Conservation (phyloP, 2,113 vertebrate species). For the Sphaerodactylus townsendi region DNA sequence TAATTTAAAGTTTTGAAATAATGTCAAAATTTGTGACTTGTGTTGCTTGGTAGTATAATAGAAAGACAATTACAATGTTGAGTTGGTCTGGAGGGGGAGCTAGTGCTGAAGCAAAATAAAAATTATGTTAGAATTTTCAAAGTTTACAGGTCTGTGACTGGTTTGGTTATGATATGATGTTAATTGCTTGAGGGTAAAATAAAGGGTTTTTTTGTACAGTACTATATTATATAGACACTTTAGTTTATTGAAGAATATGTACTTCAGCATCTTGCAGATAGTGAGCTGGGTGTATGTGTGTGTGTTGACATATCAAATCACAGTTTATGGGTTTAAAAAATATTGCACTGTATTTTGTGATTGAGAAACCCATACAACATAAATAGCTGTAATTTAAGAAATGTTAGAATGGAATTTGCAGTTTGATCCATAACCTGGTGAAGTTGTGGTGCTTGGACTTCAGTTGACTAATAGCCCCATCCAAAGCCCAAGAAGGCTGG, state of each 20-base stretch:
- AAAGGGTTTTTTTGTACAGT: not conserved
- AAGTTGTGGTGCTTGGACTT: not conserved
- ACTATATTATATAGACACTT: not conserved
- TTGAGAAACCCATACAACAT: not conserved
- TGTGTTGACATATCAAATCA: not conserved
- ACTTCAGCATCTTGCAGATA: not conserved
- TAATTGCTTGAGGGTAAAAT: not conserved
- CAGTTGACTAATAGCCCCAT: not conserved
- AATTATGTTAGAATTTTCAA: slow-evolving; percentile 52
- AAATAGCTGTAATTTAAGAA: no score
- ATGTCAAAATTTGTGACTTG: slow-evolving; percentile 46
- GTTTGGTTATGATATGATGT: slow-evolving; percentile 15
- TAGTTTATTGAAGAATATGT: not conserved
- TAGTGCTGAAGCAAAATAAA: slow-evolving; percentile 76
- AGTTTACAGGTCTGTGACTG: slow-evolving; percentile 22
- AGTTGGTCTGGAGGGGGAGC: slow-evolving; percentile 82
- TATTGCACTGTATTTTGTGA: not conserved
- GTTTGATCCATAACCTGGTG: not conserved
- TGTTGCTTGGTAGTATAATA: slow-evolving; percentile 46
- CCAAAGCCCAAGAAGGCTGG: no score
- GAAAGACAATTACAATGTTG: slow-evolving; percentile 46
- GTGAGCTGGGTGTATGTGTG: not conserved
- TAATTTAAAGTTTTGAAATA: slow-evolving; percentile 27
- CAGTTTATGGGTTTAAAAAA: not conserved
- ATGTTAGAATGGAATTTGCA: not conserved